phyloP scores from a whole-genome alignment of 2,888 invertebrate species.

The Scelioninae gen. 1 region DNA sequence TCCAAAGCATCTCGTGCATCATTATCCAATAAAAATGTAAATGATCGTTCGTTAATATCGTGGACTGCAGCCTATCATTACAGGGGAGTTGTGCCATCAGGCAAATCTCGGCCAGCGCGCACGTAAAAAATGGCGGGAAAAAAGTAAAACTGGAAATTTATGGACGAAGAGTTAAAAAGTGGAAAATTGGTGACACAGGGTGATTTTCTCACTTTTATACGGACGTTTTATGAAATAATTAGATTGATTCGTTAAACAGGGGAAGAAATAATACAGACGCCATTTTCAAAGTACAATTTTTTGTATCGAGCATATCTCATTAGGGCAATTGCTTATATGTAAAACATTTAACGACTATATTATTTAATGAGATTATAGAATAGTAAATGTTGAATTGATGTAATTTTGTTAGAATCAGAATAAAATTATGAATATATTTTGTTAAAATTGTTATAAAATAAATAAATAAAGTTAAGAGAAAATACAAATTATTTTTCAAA shows the following conservation, averaged over 20 bases:
- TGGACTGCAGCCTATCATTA: slow-evolving; percentile 43
- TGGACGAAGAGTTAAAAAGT: not conserved
- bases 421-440: too few relatives aligned
- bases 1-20: slow-evolving; percentile 62
- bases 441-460: too few relatives aligned
- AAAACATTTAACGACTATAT: too few relatives aligned
- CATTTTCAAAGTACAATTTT: slow-evolving; percentile 8
- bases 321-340: too few relatives aligned
- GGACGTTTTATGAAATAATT: not conserved
- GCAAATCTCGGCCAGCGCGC: slow-evolving; percentile 44
- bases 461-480: too few relatives aligned
- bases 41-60: slow-evolving; percentile 63
- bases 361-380: too few relatives aligned
- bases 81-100: slow-evolving; percentile 39
- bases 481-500: too few relatives aligned
- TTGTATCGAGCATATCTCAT: too few relatives aligned
- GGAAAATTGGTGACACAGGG: not conserved
- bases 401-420: too few relatives aligned
- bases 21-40: slow-evolving; percentile 69
- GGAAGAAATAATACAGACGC: not conserved
- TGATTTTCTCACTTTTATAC: slow-evolving; percentile 5
- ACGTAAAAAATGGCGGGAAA: slow-evolving; percentile 13
- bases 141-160: not conserved
- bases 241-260: not conserved
- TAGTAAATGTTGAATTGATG: too few relatives aligned